These are phyloP conservation scores for Tiphia femorata DNA, from an alignment of 2,888 invertebrate species.

Conservation along the genomic window DNA sequence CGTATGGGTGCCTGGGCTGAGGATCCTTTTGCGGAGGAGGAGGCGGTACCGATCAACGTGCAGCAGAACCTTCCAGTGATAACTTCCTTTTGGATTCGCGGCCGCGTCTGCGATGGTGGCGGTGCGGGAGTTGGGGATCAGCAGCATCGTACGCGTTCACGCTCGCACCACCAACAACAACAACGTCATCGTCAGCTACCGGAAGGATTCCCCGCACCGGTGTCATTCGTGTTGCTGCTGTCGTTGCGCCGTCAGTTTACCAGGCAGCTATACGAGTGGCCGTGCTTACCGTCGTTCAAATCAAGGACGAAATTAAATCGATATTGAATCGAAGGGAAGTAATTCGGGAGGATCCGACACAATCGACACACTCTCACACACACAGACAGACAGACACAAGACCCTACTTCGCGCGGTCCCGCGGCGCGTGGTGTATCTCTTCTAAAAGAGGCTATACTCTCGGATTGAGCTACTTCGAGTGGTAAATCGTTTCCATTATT, in stretches of 20 bases:
- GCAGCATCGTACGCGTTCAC: too few relatives aligned
- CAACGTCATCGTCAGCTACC: conserved; percentile 27
- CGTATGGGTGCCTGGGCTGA: conserved; percentile 69
- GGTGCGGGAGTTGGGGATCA: conserved; percentile 37
- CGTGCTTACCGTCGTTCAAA: conserved; percentile 60
- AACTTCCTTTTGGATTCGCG: conserved; percentile 44
- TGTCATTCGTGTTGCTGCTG: conserved; percentile 9
- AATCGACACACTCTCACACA: too few relatives aligned
- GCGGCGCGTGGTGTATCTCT: too few relatives aligned
- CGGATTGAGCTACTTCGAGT: too few relatives aligned
- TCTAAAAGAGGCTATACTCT: too few relatives aligned
- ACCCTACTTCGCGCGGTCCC: too few relatives aligned
- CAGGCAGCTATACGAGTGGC: conserved; percentile 65
- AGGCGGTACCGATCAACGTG: conserved; percentile 55
- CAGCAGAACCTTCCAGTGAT: conserved; percentile 37
- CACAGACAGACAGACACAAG: too few relatives aligned
- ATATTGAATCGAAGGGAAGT: conserved; percentile 27
- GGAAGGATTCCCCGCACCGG: conserved; percentile 26
- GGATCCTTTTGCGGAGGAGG: conserved; percentile 64
- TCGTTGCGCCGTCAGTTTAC: conserved; percentile 49
- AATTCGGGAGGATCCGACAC: too few relatives aligned
- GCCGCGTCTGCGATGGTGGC: conserved; percentile 57
- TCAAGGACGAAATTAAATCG: conserved; percentile 65
- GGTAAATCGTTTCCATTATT: too few relatives aligned
- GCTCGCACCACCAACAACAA: too few relatives aligned